Base-by-base conservation (phyloP, 1,140 invertebrate species). In the Drosophila arawakana region DNA sequence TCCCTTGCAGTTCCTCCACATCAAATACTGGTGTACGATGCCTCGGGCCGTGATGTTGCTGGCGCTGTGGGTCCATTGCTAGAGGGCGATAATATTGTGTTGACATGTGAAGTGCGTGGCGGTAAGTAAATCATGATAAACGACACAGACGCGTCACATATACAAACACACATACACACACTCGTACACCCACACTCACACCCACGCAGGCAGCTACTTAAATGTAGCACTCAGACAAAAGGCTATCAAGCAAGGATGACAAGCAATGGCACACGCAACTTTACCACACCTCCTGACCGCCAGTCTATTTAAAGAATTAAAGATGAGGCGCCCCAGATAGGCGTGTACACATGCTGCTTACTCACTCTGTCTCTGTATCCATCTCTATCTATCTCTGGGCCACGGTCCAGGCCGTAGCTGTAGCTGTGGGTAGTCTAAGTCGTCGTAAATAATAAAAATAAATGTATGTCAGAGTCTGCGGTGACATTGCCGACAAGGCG, bases 61-160 rank as follows among this genome's bases (percentile, higher is more conserved):
- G 94, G 94, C 49, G 94, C 95, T n/a, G 95, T 97, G 74, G 97
- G 97, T 50, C 97, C 97, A 39, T 94, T 97, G 79, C 95, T 96
- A 85, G 97, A 98, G 92, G 97, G 96, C 52, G 94, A 95, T 71
- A 95, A 96, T 91, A 94, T 98, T 59, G 94, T 95, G 65, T 94
- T 98, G 62, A 96, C 96, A 55, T 98, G 97, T 93, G 96, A 98
- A 95, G 96, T 97, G 73, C 93, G 96, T 93, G 97, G 97, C 94
- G 97, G 97, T 98, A 94, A 95, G 95, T 93, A 77, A 78, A 81
- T 89, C 84, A 90, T 89, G 84, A 89, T 89, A 89, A 89, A 89
- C 85, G 84, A 89, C 84, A 89, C 78, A 88, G 68, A 72, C 68
- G 59, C 80, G 75, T 65, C 50, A 67, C 43, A 62, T 63, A 66